These are phyloP conservation scores for Perccottus glenii DNA, from an alignment of 2,113 vertebrate species.

Conservation along the genomic window DNA sequence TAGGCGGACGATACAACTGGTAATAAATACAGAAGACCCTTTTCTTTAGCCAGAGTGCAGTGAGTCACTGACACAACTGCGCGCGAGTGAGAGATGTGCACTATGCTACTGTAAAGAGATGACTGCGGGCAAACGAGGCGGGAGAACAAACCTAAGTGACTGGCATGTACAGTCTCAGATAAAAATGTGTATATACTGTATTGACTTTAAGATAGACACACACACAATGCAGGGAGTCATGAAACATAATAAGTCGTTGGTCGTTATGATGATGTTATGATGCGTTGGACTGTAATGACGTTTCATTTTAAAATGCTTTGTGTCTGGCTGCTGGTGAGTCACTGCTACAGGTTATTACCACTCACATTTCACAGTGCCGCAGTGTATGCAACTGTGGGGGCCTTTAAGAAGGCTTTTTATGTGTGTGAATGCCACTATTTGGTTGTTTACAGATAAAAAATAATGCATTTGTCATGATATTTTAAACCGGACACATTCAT, in stretches of 20 bases:
- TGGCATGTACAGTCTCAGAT: slow-evolving; percentile 9
- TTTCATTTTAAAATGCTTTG: slow-evolving; percentile 18
- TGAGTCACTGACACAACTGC: slow-evolving; percentile 49
- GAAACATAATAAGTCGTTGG: background rate
- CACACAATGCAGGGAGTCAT: background rate
- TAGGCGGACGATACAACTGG: slow-evolving; percentile 43
- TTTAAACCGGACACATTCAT: background rate
- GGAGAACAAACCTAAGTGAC: slow-evolving; percentile 12
- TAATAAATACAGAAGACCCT: slow-evolving; percentile 44
- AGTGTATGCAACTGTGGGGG: background rate
- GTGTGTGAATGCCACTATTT: slow-evolving; percentile 25
- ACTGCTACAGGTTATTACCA: slow-evolving; percentile 23
- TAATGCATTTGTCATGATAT: background rate
- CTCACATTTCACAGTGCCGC: slow-evolving; percentile 9
- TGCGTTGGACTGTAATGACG: slow-evolving; percentile 33
- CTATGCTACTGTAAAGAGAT: slow-evolving; percentile 27
- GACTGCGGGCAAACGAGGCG: slow-evolving; percentile 31
- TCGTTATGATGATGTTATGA: too few relatives aligned
- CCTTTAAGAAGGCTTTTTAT: slow-evolving; percentile 4
- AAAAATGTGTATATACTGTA: slow-evolving; percentile 12
- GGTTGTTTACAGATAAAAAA: slow-evolving; percentile 17
- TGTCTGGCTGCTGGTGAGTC: slow-evolving; percentile 34
- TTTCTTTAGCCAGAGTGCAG: slow-evolving; percentile 37
- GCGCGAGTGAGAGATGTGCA: slow-evolving; percentile 18
- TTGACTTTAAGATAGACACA: slow-evolving; percentile 1